phyloP scores from a whole-genome alignment of 2,888 invertebrate genomes.

The Troilus luridus region DNA sequence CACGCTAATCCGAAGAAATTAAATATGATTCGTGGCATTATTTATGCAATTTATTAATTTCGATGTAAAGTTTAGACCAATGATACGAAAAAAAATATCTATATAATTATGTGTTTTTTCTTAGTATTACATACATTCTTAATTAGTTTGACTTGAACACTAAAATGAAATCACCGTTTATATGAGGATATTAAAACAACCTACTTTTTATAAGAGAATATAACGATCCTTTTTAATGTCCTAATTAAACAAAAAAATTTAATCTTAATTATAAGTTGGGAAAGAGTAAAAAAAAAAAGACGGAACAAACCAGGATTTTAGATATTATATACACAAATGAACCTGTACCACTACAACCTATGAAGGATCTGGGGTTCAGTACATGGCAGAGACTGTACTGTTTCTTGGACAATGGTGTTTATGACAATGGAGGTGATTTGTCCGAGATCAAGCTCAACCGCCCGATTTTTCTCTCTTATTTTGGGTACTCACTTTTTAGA shows the following conservation, averaged over 20 bases:
- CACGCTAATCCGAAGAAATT: background rate
- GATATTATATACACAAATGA: too few relatives aligned
- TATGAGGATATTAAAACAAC: background rate
- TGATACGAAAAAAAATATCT: background rate
- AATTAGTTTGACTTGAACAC: background rate
- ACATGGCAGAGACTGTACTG: too few relatives aligned
- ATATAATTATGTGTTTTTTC: background rate
- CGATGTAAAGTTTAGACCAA: background rate
- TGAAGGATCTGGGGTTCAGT: too few relatives aligned
- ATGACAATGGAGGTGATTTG: too few relatives aligned
- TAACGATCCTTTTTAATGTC: background rate
- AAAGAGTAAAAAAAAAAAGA: background rate
- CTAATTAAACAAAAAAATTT: background rate
- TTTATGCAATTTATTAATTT: background rate
- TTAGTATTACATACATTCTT: background rate
- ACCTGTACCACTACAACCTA: too few relatives aligned
- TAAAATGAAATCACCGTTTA: background rate
- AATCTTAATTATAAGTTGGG: background rate
- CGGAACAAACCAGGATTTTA: background rate
- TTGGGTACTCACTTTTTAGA: too few relatives aligned
- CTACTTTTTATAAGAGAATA: background rate
- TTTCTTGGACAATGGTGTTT: too few relatives aligned
- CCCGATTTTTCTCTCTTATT: too few relatives aligned
- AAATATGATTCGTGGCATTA: background rate
- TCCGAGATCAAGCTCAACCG: too few relatives aligned